Conservation (phyloP, 1,140 invertebrate genomes). For the Zaprionus nigranus region DNA sequence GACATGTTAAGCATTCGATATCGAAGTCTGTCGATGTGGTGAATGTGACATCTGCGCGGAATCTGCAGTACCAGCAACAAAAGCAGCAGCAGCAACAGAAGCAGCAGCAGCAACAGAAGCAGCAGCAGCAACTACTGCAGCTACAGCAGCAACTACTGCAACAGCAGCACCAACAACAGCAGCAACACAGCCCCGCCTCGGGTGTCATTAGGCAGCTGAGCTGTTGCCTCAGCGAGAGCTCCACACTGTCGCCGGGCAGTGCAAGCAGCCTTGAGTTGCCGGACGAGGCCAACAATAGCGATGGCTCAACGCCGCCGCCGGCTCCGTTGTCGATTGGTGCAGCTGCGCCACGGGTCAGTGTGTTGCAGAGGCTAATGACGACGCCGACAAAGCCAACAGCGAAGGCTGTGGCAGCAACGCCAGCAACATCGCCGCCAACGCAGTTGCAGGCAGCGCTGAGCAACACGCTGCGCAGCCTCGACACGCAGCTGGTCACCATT, state of each 20-base stretch:
- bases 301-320: constrained; percentile 44
- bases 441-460: constrained; percentile 56
- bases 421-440: constrained; percentile 10
- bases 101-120: constrained; percentile 7
- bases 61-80: constrained; percentile 59
- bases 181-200: constrained; percentile 17
- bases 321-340: not conserved
- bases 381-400: constrained; percentile 18
- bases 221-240: constrained; percentile 52
- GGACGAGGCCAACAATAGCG: constrained; percentile 56
- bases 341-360: constrained; percentile 47
- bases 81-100: constrained; percentile 39
- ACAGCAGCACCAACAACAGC: constrained; percentile 29
- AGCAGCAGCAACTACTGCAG: constrained; percentile 17
- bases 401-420: not conserved
- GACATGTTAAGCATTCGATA: constrained; percentile 85
- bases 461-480: constrained; percentile 62
- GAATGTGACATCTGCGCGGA: constrained; percentile 75
- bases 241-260: constrained; percentile 56
- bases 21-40: constrained; percentile 84
- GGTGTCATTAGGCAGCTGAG: constrained; percentile 51
- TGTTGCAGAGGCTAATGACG: constrained; percentile 49
- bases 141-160: constrained; percentile 20
- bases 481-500: constrained; percentile 46
- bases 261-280: constrained; percentile 53